Conservation (phyloP, 2,797 vertebrate species). For the Propithecus perrieri region DNA sequence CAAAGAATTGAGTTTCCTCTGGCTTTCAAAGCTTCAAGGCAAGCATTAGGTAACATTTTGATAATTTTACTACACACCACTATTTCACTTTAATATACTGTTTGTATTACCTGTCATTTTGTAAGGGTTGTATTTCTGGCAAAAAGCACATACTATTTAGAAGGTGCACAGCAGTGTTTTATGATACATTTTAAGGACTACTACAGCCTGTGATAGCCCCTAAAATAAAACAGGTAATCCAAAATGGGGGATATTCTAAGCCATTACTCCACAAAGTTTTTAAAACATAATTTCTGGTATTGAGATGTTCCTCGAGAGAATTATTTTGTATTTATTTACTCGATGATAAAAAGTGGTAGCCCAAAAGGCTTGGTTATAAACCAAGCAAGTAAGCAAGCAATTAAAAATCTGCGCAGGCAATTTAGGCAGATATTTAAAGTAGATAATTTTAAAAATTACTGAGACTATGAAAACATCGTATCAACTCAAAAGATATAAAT, state of each 20-base stretch:
- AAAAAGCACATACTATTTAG: neutral
- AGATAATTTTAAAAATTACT: conserved; percentile 27
- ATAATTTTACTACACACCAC: neutral
- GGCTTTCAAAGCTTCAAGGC: neutral
- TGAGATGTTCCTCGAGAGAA: neutral
- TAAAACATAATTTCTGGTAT: neutral
- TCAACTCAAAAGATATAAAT: neutral
- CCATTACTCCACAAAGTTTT: neutral
- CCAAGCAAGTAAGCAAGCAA: neutral
- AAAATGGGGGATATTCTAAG: neutral
- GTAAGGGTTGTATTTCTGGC: neutral
- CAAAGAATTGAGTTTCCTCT: neutral
- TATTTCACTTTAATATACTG: neutral
- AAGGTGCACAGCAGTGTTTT: neutral
- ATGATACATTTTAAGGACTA: neutral
- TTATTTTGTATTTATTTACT: neutral
- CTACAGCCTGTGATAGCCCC: neutral
- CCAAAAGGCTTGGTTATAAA: neutral
- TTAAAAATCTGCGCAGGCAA: neutral
- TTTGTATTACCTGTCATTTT: neutral
- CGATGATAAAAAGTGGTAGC: neutral
- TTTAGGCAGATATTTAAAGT: neutral
- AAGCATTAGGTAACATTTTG: neutral
- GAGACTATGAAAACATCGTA: neutral
- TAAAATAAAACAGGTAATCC: neutral